phyloP scores from a whole-genome alignment of 2,888 invertebrate species.

The Schrankia costaestrigalis region DNA sequence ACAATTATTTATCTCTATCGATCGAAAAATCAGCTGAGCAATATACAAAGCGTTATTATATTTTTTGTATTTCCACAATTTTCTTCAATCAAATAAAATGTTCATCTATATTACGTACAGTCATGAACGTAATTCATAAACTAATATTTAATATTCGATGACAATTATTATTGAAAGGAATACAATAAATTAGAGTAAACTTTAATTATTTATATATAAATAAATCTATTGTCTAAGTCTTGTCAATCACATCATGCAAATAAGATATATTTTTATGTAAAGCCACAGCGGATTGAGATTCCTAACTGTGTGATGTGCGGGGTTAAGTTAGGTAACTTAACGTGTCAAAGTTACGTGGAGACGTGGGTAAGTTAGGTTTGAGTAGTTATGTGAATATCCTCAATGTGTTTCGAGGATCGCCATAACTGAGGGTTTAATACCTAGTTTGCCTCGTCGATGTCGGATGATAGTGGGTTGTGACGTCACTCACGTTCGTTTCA shows the following conservation, averaged over 20 bases:
- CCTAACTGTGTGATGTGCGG: slow-evolving; percentile 15
- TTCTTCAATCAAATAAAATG: slow-evolving; percentile 22
- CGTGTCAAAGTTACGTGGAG: too few relatives aligned
- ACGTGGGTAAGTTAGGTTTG: too few relatives aligned
- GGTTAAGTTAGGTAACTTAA: too few relatives aligned
- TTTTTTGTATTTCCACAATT: slow-evolving; percentile 41
- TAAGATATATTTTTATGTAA: slow-evolving; percentile 7
- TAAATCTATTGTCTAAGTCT: slow-evolving; percentile 7
- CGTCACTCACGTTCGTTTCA: slow-evolving; percentile 10
- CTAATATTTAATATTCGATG: slow-evolving; percentile 23
- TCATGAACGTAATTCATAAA: too few relatives aligned
- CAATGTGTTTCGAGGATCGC: slow-evolving; percentile 37
- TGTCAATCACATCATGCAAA: slow-evolving; percentile 23
- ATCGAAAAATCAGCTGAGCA: slow-evolving; percentile 37
- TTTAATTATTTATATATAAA: slow-evolving; percentile 10
- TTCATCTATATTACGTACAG: too few relatives aligned
- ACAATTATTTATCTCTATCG: slow-evolving; percentile 28
- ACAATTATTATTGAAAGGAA: slow-evolving; percentile 20
- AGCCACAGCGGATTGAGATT: slow-evolving; percentile 23
- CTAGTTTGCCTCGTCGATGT: too few relatives aligned
- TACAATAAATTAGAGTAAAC: slow-evolving; percentile 19
- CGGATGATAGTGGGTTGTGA: too few relatives aligned
- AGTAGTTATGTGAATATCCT: slow-evolving; percentile 24
- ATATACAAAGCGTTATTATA: slow-evolving; percentile 50
- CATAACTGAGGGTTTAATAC: slow-evolving; percentile 28